Conservation (phyloP, 2,113 vertebrate species). For the Barnardius zonarius region DNA sequence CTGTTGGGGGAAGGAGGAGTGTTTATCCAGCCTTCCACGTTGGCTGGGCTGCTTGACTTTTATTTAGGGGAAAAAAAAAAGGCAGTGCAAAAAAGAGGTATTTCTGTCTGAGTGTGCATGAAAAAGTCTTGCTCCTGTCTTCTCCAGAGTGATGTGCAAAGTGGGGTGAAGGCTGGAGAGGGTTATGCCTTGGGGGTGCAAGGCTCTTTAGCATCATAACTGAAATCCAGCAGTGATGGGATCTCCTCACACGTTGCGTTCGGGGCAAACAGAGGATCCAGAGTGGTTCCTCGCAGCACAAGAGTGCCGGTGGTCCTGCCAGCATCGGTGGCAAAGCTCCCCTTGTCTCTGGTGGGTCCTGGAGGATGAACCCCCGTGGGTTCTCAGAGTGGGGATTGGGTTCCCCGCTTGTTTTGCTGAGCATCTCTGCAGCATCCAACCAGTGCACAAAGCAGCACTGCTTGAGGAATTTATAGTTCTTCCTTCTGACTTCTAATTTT, state of each 20-base stretch:
- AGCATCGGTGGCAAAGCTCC: fast-evolving
- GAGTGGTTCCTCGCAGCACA: fast-evolving
- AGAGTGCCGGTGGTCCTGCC: fast-evolving
- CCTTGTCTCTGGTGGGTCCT: background rate
- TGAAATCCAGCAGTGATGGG: background rate
- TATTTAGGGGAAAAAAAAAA: background rate
- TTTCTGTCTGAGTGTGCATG: background rate
- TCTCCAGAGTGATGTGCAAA: fast-evolving
- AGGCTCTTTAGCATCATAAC: fast-evolving
- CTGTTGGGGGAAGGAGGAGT: conserved; percentile 44
- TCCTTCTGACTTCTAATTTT: background rate
- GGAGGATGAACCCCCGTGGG: fast-evolving
- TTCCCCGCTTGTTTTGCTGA: background rate
- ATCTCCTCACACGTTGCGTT: fast-evolving
- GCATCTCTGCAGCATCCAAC: background rate
- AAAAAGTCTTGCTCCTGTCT: background rate
- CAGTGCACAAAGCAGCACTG: background rate
- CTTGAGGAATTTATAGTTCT: background rate
- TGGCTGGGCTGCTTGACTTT: conserved; percentile 29
- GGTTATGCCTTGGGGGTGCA: fast-evolving
- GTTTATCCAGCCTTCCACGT: conserved; percentile 37
- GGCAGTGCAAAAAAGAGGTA: background rate
- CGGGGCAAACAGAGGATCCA: background rate
- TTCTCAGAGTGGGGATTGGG: fast-evolving
- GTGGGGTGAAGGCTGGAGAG: background rate